Base-by-base conservation (phyloP, 1,140 invertebrate species). In the Drosophila guanche region DNA sequence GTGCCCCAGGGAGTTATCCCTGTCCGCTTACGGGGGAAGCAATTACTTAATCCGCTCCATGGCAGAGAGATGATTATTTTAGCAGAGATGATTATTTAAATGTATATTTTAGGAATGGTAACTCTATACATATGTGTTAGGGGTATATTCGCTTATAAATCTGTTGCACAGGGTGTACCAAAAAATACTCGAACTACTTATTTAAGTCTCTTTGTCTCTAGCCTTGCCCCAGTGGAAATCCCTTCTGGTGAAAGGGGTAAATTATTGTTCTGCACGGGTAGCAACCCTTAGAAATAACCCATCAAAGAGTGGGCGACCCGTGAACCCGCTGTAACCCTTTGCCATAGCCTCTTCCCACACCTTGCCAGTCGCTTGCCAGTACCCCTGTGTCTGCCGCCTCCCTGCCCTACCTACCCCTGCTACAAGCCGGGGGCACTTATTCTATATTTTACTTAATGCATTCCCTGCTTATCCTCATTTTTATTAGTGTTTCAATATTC, bases 401-500 rank as follows among this genome's bases (percentile, higher is more conserved):
- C 61, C 22, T n/a, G n/a, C 22, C 10, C n/a, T n/a, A 29, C 20
- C 37, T 7, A 16, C 23, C 22, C 33, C 48, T 23, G 37, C 52
- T 27, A 65, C 57, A 45, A 40, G 23, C 50, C 27, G 43, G 43
- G 43, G 53, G 51, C 80, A 85, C 78, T 88, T 88, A 88, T 88
- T 88, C 72, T 83, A 88, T 88, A 86, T 86, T 86, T 86, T 86
- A 86, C 83, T 78, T 86, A 86, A 86, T 86, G 77, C 83, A 88
- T 86, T 88, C 78, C 66, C 83, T 83, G 83, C 83, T 88, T 88
- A 88, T 88, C 83, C 83, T 88, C 86, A 81, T 79, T 83, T 88
- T 88, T 88, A 88, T 88, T 88, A 88, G 83, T 88, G 83, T 88
- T 88, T 88, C 83, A 88, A 88, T 88, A 88, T 88, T 88, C 83